Conservation (phyloP, 2,888 invertebrate genomes). For the Flabesymbios commensalis region DNA sequence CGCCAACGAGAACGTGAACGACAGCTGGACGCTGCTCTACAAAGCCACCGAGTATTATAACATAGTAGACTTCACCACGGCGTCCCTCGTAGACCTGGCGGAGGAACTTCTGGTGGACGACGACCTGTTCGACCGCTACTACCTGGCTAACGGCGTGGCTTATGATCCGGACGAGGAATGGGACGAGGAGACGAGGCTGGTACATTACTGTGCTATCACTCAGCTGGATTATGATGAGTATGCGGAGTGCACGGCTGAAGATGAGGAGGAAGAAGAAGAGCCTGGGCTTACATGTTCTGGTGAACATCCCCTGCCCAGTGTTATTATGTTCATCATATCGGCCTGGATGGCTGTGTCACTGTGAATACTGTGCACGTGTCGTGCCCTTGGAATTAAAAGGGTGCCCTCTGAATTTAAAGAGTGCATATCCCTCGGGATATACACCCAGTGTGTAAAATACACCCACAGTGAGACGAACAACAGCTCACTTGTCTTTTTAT, state of each 20-base stretch:
- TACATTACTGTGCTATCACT: slow-evolving; percentile 26
- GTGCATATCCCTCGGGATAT: too few species aligned
- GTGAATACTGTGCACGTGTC: too few species aligned
- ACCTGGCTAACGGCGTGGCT: slow-evolving; percentile 23
- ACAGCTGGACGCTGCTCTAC: slow-evolving; percentile 72
- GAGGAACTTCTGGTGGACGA: slow-evolving; percentile 17
- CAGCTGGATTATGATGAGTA: slow-evolving; percentile 19
- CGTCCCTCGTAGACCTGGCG: slow-evolving; percentile 12
- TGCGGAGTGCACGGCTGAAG: slow-evolving; percentile 12
- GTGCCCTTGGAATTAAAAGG: too few species aligned
- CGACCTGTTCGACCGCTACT: slow-evolving; percentile 22
- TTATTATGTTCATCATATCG: too few species aligned
- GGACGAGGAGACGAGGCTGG: slow-evolving; percentile 10
- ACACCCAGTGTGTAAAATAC: too few species aligned
- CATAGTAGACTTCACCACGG: slow-evolving; percentile 14
- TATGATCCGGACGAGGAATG: slow-evolving; percentile 28
- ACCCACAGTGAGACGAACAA: too few species aligned
- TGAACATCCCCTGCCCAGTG: too few species aligned
- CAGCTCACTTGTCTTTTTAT: too few species aligned
- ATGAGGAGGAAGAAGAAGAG: too few species aligned
- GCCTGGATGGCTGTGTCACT: too few species aligned
- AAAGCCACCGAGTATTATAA: slow-evolving; percentile 18
- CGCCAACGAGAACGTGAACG: slow-evolving; percentile 68
- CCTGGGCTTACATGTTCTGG: too few species aligned
- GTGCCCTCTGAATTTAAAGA: too few species aligned